These are phyloP conservation scores for Ellobium chinense DNA, from an alignment of 2,888 invertebrate species.

Conservation along the genomic window DNA sequence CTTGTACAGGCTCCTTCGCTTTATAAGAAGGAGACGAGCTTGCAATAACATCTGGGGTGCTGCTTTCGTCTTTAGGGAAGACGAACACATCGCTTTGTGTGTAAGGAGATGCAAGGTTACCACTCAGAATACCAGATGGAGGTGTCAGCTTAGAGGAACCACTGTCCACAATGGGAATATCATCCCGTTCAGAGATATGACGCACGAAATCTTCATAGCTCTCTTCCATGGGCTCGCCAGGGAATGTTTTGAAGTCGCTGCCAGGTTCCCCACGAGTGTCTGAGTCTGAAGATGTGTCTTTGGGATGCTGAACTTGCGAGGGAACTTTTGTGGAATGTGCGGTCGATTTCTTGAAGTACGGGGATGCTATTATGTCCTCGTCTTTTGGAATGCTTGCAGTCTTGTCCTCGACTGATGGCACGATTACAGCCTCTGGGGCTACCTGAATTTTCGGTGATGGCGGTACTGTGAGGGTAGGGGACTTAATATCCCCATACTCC, in stretches of 20 bases:
- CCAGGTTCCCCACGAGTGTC: background rate
- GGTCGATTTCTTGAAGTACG: background rate
- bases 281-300: background rate
- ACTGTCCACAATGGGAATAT: background rate
- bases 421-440: background rate
- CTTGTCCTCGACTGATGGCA: background rate
- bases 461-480: background rate
- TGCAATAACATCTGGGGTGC: background rate
- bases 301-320: background rate
- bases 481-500: background rate
- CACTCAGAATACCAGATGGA: slow-evolving; percentile 26
- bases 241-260: slow-evolving; percentile 5
- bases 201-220: slow-evolving; percentile 36
- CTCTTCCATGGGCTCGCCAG: background rate
- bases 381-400: too few species aligned
- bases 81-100: slow-evolving; percentile 7
- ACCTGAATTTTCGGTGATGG: background rate
- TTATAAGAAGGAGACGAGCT: background rate
- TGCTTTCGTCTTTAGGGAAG: background rate
- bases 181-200: slow-evolving; percentile 24
- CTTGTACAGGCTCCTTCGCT: too few species aligned
- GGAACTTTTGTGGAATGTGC: background rate
- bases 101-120: slow-evolving; percentile 33
- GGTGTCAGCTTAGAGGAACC: background rate
- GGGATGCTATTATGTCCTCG: background rate